Conservation (phyloP, 2,888 invertebrate species). For the Buathra laborator region DNA sequence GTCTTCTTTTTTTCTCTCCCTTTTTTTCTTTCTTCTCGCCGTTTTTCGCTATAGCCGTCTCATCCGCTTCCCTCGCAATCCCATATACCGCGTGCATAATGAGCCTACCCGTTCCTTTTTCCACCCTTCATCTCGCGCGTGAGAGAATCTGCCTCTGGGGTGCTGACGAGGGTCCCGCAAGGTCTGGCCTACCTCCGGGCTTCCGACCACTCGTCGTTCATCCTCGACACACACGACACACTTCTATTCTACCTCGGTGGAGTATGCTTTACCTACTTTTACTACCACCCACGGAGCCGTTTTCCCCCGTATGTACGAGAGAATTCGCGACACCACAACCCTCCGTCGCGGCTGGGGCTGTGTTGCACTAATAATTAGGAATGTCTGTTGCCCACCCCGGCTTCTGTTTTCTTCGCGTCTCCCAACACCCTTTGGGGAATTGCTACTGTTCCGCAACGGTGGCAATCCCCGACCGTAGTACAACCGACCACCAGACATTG, state of each 20-base stretch:
- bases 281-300: not conserved
- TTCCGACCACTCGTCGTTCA: constrained; percentile 29
- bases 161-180: constrained; percentile 54
- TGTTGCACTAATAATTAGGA: not conserved
- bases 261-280: constrained; percentile 7
- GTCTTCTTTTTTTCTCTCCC: not conserved
- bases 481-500: not conserved
- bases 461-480: not conserved
- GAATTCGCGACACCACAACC: not conserved
- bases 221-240: constrained; percentile 10
- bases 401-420: not conserved
- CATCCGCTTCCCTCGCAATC: not conserved
- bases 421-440: not conserved
- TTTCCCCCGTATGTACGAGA: not conserved
- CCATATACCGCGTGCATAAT: constrained; percentile 26
- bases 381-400: not conserved
- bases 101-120: constrained; percentile 23
- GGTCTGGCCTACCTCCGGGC: constrained; percentile 43
- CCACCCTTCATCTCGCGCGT: constrained; percentile 2
- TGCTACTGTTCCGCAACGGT: not conserved
- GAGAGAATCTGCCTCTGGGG: constrained; percentile 24
- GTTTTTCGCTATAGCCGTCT: constrained; percentile 1
- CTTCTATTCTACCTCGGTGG: not conserved
- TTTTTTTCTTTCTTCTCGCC: not conserved
- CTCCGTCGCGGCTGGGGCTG: not conserved